Base-by-base conservation (phyloP, 1,140 invertebrate genomes). In the Cyrtorhinus lividipennis region DNA sequence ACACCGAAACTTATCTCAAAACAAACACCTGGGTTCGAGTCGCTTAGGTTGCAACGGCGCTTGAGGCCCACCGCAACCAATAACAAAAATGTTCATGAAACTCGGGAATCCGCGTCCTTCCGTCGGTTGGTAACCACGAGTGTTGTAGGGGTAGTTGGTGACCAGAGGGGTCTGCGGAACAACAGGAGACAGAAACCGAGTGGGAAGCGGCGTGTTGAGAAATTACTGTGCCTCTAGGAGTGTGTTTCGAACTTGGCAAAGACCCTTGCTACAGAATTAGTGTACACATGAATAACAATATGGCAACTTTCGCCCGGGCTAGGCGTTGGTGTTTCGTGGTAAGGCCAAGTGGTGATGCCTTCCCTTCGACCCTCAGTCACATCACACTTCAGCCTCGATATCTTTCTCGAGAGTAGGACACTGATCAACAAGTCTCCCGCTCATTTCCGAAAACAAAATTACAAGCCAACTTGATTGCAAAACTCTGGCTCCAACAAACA, bases 211-310 rank as follows among this genome's bases (percentile, higher is more conserved):
- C 20, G 8, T 44, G 38, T 12, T 53, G 10, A 53, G 48, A 53
- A 53, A 53, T 53, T 53, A 53, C 10, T 53, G 48, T 53, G 48
- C 10, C 12, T 5, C 8, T 15, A 8, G 18, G 48, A 53, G 48
- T 53, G 8, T 53, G 48, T 53, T 53, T 5, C 12, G 5, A 53
- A 53, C 10, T 53, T 53, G 48, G 3, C 12, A 10, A 20, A 53
- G 20, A 12, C 48, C 48, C 20, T 20, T 53, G 10, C 10, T 53
- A 53, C 48, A 53, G 48, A 53, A 53, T 53, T 53, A 53, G 48
- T 53, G 48, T 53, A 53, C 48, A 53, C 48, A 53, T 53, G 48
- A 53, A 53, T 53, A 53, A 53, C 48, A 53, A 53, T 53, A 53
- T 53, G 48, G 48, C 48, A 53, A 53, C 48, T 53, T 53, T 53